Conservation (phyloP, 1,140 invertebrate genomes). For the Drosophila erecta region DNA sequence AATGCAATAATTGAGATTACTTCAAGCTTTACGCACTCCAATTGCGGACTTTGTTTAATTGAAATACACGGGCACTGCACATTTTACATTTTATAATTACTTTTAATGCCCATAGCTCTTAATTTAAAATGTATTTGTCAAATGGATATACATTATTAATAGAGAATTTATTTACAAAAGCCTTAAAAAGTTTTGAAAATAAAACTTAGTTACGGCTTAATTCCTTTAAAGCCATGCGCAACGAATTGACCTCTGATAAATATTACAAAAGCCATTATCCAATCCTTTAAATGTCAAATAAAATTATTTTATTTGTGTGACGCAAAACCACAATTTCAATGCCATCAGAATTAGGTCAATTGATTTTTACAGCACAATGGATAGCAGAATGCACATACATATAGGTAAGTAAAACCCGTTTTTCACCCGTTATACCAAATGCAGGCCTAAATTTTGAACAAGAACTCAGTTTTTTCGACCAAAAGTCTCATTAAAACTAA, state of each 20-base stretch:
- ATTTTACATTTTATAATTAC: neutral
- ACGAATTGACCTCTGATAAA: slow-evolving; percentile 7
- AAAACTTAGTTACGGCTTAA: slow-evolving; percentile 7
- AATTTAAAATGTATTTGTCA: neutral
- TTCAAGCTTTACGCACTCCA: slow-evolving; percentile 3
- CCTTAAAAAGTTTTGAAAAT: neutral
- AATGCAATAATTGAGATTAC: slow-evolving; percentile 22
- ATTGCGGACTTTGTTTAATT: slow-evolving; percentile 11
- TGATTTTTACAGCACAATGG: slow-evolving; percentile 41
- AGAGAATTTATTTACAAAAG: neutral
- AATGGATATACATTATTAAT: neutral
- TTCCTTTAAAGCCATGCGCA: slow-evolving; percentile 7
- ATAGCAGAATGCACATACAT: neutral
- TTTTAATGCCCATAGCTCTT: neutral
- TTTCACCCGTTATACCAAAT: neutral
- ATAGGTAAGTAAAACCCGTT: neutral
- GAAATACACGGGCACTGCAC: slow-evolving; percentile 2
- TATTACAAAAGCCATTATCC: slow-evolving; percentile 6
- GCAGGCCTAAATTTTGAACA: slow-evolving; percentile 1
- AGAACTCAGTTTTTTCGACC: slow-evolving; percentile 11
- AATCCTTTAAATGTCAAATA: slow-evolving; percentile 26
- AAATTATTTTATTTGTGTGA: slow-evolving; percentile 33
- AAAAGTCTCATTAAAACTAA: slow-evolving; percentile 60
- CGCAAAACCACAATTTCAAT: slow-evolving; percentile 27
- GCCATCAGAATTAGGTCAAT: slow-evolving; percentile 43